These are phyloP conservation scores for Pediacus dermestoides DNA, from an alignment of 2,888 invertebrate species.

Conservation along the genomic window DNA sequence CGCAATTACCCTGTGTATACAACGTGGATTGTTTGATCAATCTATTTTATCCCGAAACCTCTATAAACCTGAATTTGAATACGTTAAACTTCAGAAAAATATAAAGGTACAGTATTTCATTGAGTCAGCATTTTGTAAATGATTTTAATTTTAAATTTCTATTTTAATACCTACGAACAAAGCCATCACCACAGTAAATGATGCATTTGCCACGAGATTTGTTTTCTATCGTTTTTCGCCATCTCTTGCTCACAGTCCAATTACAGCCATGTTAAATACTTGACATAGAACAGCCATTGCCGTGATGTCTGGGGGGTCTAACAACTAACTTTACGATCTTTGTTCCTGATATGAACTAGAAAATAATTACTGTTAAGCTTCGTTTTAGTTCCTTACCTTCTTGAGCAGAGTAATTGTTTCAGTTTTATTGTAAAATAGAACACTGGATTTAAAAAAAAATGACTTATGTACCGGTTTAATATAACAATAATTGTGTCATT, in stretches of 20 bases:
- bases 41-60: no score
- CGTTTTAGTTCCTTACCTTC: conserved; percentile 6
- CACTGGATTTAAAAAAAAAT: no score
- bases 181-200: not conserved
- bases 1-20: no score
- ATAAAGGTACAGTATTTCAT: no score
- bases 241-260: conserved; percentile 16
- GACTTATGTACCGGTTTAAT: no score
- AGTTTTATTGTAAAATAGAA: no score
- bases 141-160: not conserved
- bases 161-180: not conserved
- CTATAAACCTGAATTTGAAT: no score
- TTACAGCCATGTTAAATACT: conserved; percentile 23
- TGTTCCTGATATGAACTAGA: conserved; percentile 9
- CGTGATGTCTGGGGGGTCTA: conserved; percentile 24
- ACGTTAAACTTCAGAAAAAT: no score
- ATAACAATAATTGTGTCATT: no score
- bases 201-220: conserved; percentile 8
- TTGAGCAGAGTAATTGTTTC: no score
- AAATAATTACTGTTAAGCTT: conserved; percentile 9
- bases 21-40: no score
- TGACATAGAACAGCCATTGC: conserved; percentile 19
- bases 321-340: conserved; percentile 9
- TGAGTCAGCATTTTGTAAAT: no score
- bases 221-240: conserved; percentile 8